Evolutionary conservation across 2,113 vertebrate species (phyloP), one percentile per base, ranked within the genome.

Genomic region (Hemibagrus wyckioides): DNA sequence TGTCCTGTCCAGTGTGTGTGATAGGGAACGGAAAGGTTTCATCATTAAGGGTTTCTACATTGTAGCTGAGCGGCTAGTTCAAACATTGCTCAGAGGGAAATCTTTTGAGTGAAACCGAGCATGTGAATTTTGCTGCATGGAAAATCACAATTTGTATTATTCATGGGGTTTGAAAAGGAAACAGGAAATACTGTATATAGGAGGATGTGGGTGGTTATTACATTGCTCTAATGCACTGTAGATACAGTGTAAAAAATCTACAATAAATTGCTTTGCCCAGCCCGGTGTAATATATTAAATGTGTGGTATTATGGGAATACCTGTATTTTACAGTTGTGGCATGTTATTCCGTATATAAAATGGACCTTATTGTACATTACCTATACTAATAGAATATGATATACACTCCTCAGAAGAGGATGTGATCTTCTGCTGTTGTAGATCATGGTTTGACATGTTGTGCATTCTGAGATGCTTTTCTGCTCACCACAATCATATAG

Each of bases 51-150:
- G 73, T 76, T 33, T 67, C 54, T 44, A 50, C 81, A 85, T 82
- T 88, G 92, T 80, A 93, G 88, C 89, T 90, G 91, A 91, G 85
- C 91, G 92, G 90, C 79, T 85, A 80, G 91, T 93, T 94, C 90
- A 92, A 93, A 92, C 91, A 89, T 89, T 41, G 92, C 94, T 92
- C 15, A 41, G 81, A 93, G 93, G 93, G 86, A 93, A 92, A 92
- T 92, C 79, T 88, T 91, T 92, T 41, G 90, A 88, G 93, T 94
- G 93, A 94, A 95, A 95, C 92, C 93, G 93, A 82, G 36, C 36
- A 63, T 82, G 80, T 63, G 57, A 82, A 63, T 82, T 82, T 57
- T 82, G 80, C 79, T 80, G 79, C 52, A 80, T 80, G 79, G 30
- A 57, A 80, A 80, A 80, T 80, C 54, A 23, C 21, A 57, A 23